Conservation (phyloP, 2,888 invertebrate species). For the Eudemis profundana region DNA sequence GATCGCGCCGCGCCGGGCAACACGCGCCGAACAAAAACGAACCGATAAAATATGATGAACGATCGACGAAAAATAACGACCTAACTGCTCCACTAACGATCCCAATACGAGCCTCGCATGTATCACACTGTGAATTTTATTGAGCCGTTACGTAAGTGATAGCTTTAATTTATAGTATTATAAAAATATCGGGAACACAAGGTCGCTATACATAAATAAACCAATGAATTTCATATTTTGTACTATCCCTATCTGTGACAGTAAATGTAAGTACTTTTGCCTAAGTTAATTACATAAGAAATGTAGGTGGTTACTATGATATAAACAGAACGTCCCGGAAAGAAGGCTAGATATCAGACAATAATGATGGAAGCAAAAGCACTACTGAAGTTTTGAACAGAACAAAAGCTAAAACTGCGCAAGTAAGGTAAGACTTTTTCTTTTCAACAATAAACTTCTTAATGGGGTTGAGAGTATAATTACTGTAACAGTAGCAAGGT, state of each 20-base stretch:
- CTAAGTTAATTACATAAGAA: not conserved
- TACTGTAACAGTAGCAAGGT: conserved; percentile 81
- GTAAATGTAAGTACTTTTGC: not conserved
- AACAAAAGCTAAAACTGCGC: conserved; percentile 14
- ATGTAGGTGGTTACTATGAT: not conserved
- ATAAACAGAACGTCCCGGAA: not conserved
- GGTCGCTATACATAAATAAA: conserved; percentile 9
- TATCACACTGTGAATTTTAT: conserved; percentile 68
- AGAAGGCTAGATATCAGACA: conserved; percentile 9
- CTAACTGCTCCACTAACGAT: conserved; percentile 74
- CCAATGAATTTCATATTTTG: not conserved
- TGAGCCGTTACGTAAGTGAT: conserved; percentile 51
- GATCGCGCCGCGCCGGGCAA: conserved; percentile 57
- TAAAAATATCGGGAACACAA: conserved; percentile 53
- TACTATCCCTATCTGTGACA: not conserved
- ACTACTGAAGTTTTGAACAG: conserved; percentile 11
- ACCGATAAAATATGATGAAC: conserved; percentile 78
- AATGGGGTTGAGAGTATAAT: conserved; percentile 81
- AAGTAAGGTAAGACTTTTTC: conserved; percentile 60
- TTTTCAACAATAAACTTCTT: conserved; percentile 74
- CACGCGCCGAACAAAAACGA: conserved; percentile 58
- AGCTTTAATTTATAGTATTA: conserved; percentile 45
- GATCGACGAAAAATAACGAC: conserved; percentile 70
- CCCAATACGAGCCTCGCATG: conserved; percentile 63
- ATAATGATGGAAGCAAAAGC: too few relatives aligned